A percentile compares a stretch with the other conserved stretches of the same genome.
Evolutionary conservation across 1,140 invertebrate species (phyloP).

Genomic region (Rhynchophorus ferrugineus): DNA sequence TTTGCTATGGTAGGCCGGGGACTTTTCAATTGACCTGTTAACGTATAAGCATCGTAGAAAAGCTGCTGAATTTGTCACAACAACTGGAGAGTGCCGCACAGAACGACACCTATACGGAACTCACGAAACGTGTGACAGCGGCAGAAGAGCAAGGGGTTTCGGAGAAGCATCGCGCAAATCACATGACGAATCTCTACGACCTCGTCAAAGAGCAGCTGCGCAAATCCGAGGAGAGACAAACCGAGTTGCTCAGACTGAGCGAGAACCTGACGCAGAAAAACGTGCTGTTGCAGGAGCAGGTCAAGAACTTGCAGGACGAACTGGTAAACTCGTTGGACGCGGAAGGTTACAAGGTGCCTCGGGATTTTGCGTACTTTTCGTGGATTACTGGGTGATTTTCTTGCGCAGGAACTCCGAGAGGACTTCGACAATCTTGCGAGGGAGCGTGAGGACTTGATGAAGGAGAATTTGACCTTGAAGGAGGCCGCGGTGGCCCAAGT

Average conservation of each 20-base stretch:
- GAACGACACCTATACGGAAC: too few relatives aligned
- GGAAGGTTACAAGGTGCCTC: conserved; percentile 17
- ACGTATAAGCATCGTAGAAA: too few relatives aligned
- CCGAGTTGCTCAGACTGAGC: conserved; percentile 36
- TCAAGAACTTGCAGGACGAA: conserved; percentile 36
- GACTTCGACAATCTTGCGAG: not conserved
- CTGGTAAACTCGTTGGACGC: conserved; percentile 25
- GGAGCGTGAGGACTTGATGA: too few relatives aligned
- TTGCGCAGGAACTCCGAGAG: not conserved
- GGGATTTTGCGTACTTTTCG: not conserved
- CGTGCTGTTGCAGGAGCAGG: conserved; percentile 37
- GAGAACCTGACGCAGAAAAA: conserved; percentile 41
- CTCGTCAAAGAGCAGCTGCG: conserved; percentile 42
- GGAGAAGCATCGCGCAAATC: conserved; percentile 41
- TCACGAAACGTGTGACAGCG: too few relatives aligned
- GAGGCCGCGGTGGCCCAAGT: too few relatives aligned
- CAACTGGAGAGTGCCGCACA: too few relatives aligned
- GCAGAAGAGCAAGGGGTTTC: conserved; percentile 33
- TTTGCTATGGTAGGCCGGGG: too few relatives aligned
- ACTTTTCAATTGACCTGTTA: too few relatives aligned
- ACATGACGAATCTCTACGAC: conserved; percentile 40
- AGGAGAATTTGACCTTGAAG: too few relatives aligned
- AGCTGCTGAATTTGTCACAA: too few relatives aligned
- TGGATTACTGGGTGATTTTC: not conserved
- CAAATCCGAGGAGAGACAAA: conserved; percentile 38